Percentiles rank a stretch among this genome's conserved stretches.
phyloP scores from a whole-genome alignment of 92 coral and sea anemone species.

The Desmophyllum pertusum region DNA sequence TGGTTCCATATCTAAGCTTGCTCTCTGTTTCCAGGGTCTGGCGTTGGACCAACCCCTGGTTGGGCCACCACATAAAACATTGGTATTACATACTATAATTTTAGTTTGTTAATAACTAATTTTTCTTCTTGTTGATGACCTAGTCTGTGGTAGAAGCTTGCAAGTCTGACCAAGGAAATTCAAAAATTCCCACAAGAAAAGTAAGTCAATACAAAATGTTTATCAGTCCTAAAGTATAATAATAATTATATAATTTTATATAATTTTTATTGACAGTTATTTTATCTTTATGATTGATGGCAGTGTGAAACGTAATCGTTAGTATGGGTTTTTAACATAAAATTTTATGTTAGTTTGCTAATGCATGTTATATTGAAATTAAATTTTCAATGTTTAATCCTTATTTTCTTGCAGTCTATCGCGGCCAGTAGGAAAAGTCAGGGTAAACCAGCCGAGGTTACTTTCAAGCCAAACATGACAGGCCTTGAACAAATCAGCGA shows the following conservation, averaged over 20 bases:
- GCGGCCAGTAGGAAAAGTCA: conserved; percentile 10
- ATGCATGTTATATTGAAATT: not conserved
- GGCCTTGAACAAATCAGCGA: conserved; percentile 39
- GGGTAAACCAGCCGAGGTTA: conserved; percentile 7
- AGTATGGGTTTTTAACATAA: no score
- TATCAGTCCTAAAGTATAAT: no score
- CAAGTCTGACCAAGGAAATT: conserved; percentile 20
- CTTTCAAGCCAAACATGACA: conserved; percentile 38
- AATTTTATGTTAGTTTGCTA: not conserved
- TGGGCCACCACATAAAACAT: no score
- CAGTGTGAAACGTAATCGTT: no score
- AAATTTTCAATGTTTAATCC: not conserved
- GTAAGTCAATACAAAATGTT: no score
- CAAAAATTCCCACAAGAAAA: conserved; percentile 44
- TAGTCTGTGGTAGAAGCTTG: conserved; percentile 29
- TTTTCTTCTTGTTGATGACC: not conserved
- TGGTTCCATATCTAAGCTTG: no score
- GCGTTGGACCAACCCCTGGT: no score
- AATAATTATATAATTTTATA: no score
- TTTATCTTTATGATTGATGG: no score
- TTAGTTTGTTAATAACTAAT: not conserved
- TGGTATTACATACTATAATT: not conserved
- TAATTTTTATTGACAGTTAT: no score
- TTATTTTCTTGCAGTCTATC: conserved; percentile 11
- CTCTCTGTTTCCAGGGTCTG: no score